A percentile compares a stretch with the other conserved stretches of the same genome.
Conservation (phyloP, 1,140 invertebrate species). For the Sminthurides bifidus region DNA sequence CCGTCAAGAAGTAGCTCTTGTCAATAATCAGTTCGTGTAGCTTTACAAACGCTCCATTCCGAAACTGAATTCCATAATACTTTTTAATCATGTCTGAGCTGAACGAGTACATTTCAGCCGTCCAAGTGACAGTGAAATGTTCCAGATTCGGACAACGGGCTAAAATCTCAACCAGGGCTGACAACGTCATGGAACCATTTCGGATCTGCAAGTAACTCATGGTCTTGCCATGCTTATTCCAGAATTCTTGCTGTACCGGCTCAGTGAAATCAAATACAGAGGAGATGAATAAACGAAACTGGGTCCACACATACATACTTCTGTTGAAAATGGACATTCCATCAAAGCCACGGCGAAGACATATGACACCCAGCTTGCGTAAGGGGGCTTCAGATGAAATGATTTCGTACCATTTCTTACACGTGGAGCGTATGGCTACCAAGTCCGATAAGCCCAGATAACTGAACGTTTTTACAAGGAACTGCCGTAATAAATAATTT, state of each 20-base stretch:
- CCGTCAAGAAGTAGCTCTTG: constrained; percentile 14
- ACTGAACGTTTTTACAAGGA: constrained; percentile 14
- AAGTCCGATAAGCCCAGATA: constrained; percentile 21
- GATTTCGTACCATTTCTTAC: constrained; percentile 24
- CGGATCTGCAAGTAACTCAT: constrained; percentile 19
- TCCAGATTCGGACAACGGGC: constrained; percentile 14
- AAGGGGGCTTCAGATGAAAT: constrained; percentile 1
- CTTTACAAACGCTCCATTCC: constrained; percentile 16
- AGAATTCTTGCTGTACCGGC: constrained; percentile 18
- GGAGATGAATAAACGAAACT: constrained; percentile 11
- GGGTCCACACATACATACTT: constrained; percentile 16
- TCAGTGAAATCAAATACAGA: constrained; percentile 14
- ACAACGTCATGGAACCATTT: constrained; percentile 16
- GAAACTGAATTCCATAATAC: constrained; percentile 24
- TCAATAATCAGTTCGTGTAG: constrained; percentile 16
- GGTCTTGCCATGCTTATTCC: constrained; percentile 13
- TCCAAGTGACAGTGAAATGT: constrained; percentile 16
- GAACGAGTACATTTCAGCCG: constrained; percentile 25
- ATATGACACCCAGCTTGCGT: neutral
- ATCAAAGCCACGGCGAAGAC: neutral
- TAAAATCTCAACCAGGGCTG: constrained; percentile 20
- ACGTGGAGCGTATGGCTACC: constrained; percentile 9
- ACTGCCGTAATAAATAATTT: constrained; percentile 1
- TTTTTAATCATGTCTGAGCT: constrained; percentile 26
- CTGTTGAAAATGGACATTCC: constrained; percentile 17